Conservation (phyloP, 2,888 invertebrate genomes). For the Invenusta paracnida region DNA sequence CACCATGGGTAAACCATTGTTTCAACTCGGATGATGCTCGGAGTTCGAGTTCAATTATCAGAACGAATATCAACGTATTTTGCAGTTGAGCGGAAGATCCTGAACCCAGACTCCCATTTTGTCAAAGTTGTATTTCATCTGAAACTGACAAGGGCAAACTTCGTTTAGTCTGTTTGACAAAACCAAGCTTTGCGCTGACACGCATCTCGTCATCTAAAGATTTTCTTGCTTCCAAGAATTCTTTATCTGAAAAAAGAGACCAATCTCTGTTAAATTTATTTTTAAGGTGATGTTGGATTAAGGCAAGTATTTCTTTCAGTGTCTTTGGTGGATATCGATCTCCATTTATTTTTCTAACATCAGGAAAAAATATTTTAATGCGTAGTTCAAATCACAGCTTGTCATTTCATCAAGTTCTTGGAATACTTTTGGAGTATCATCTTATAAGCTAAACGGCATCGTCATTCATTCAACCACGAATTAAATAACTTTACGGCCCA, state of each 20-base stretch:
- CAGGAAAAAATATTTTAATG: not conserved
- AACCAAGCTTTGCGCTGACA: conserved; percentile 12
- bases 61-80: conserved; percentile 29
- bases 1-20: conserved; percentile 4
- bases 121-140: conserved; percentile 18
- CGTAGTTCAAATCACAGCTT: conserved; percentile 4
- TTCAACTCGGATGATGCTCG: conserved; percentile 16
- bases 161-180: conserved; percentile 11
- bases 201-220: not conserved
- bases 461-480: conserved; percentile 14
- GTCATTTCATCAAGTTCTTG: conserved; percentile 17
- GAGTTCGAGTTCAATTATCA: conserved; percentile 18
- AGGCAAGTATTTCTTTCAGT: not conserved
- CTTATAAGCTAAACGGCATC: not conserved
- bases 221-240: conserved; percentile 16
- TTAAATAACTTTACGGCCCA: not conserved
- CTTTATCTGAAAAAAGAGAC: conserved; percentile 25
- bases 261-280: conserved; percentile 9
- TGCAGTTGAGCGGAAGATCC: not conserved
- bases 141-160: not conserved
- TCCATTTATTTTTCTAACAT: conserved; percentile 6
- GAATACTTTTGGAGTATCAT: not conserved
- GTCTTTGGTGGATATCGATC: not conserved
- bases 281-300: conserved; percentile 14
- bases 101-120: conserved; percentile 9